Evolutionary conservation across 2,113 vertebrate species (phyloP).

Genomic region (Alaudala cheleensis): DNA sequence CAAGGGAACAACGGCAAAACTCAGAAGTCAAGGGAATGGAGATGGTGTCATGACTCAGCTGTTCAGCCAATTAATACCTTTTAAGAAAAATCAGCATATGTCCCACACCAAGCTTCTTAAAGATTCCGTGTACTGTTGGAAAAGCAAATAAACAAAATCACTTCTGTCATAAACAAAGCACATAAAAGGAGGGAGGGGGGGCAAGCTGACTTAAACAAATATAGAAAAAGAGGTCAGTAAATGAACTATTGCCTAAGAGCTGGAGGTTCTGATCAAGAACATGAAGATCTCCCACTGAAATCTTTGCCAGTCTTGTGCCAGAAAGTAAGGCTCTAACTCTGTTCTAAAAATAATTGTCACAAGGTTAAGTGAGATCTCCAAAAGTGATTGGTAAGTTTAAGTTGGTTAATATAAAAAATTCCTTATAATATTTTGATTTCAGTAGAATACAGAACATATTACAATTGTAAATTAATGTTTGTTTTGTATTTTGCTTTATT

Average conservation of each 20-base stretch:
- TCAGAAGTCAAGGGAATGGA: not conserved
- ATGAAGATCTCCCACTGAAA: not conserved
- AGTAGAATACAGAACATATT: not conserved
- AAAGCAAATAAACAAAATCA: not conserved
- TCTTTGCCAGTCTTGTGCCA: not conserved
- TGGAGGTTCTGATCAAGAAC: not conserved
- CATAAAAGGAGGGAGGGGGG: not conserved
- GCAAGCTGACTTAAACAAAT: not conserved
- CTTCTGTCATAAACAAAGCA: not conserved
- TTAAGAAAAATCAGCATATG: not conserved
- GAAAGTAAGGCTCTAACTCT: not conserved
- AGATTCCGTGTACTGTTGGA: not conserved
- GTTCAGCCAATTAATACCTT: not conserved
- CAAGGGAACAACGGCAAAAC: not conserved
- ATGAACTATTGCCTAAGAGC: not conserved
- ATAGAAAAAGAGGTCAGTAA: not conserved
- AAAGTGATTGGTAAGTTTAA: not conserved
- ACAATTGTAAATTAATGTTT: not conserved
- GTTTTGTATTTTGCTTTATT: not conserved
- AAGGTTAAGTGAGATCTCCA: not conserved
- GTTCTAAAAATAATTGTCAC: not conserved
- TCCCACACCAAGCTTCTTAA: not conserved
- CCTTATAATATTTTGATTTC: not conserved
- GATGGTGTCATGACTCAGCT: not conserved
- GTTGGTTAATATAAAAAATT: not conserved